Percentiles rank a stretch among this genome's conserved stretches.
Conservation (phyloP, 2,797 vertebrate species). For the Anguilla marmorata region DNA sequence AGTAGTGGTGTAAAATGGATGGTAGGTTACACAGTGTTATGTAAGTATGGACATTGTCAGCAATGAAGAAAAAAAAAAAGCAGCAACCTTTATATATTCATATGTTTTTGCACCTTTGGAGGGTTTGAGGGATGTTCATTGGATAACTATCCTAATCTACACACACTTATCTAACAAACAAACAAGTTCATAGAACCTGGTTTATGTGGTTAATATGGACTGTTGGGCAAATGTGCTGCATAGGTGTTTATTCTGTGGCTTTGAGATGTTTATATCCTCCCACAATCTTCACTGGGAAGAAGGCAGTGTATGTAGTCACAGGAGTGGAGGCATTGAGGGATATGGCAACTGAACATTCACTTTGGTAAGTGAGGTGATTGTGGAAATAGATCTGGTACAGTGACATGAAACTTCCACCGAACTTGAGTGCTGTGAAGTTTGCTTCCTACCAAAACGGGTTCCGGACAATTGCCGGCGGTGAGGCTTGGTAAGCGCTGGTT, state of each 20-base stretch:
- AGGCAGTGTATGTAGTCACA: not conserved
- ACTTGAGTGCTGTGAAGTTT: not conserved
- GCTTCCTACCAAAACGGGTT: not conserved
- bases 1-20: slow-evolving; percentile 33
- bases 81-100: not conserved
- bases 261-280: not conserved
- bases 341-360: not conserved
- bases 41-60: slow-evolving; percentile 28
- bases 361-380: not conserved
- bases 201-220: not conserved
- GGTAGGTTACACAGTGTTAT: slow-evolving; percentile 23
- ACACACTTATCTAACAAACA: not conserved
- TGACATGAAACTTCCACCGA: not conserved
- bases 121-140: not conserved
- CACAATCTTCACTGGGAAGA: not conserved
- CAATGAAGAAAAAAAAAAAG: not conserved
- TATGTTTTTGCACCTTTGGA: not conserved
- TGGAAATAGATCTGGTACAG: not conserved
- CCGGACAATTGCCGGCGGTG: not conserved
- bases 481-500: not conserved
- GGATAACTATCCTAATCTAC: not conserved
- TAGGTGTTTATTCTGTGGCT: not conserved
- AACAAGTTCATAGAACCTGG: not conserved
- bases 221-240: not conserved
- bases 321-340: not conserved